Base-by-base conservation (phyloP, 1,140 invertebrate species). In the Rhizoglyphus robini region DNA sequence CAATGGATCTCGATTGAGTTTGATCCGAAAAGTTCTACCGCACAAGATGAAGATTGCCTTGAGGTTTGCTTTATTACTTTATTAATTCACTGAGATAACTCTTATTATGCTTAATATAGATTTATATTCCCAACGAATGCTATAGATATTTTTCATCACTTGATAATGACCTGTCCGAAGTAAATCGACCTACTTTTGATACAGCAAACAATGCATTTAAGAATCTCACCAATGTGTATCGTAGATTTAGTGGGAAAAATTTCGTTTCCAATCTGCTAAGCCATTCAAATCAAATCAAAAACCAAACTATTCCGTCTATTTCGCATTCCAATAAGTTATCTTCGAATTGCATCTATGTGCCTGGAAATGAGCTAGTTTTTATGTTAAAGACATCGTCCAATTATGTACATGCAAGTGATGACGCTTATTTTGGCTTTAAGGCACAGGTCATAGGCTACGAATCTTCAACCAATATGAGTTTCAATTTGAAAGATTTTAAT, bases 1-100 rank as follows among this genome's bases (percentile, higher is more conserved):
- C 85, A 90, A 68, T 96, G 92, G 88, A 81, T 97, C 71, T 86
- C 86, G 0, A 74, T 98, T 5, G 91, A 97, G 78, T 96, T 98
- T 77, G 92, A 95, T 72, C 82, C 88, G 0, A 83, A 87, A 61
- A 94, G 91, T 78, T 84, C 89, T 41, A 97, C 93, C 0, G 88
- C 88, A 0, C 94, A 97, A 75, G 83, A 86, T 0, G 94, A 97
- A 77, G 94, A 98, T 78, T 86, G 85, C 11, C 79, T 98, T 0
- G 87, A 92, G 69, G 78, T 96, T 15, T 95, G 84, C 70, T 86
- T 89, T 73, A 27, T 58, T 58, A 27, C 29, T 46, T 2, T 46
- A 41, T 41, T n/a, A 41, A 11, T 8, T 11, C 8, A 41, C 38
- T 41, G n/a, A 2, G n/a, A n/a, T n/a, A n/a, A n/a, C n/a, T n/a